These are phyloP conservation scores for Sebastes kiyomatsui DNA, from an alignment of 2,797 vertebrate genomes.

Conservation along the genomic window DNA sequence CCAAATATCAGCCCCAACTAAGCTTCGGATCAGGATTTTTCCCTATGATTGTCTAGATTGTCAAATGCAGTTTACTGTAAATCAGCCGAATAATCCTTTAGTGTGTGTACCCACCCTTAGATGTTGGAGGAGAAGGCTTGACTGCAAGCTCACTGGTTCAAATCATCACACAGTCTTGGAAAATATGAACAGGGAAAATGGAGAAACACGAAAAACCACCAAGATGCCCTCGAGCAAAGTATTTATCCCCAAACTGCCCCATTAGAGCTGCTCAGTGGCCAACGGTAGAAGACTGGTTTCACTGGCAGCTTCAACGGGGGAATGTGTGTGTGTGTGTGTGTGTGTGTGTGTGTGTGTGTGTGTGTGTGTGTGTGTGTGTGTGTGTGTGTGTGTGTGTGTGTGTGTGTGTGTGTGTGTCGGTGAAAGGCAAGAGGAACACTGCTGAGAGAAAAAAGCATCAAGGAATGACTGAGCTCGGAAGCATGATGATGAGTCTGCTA, in stretches of 20 bases:
- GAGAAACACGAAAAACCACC: slow-evolving; percentile 65
- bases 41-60: slow-evolving; percentile 41
- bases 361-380: slow-evolving; percentile 5
- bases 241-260: slow-evolving; percentile 65
- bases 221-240: slow-evolving; percentile 65
- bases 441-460: slow-evolving; percentile 11
- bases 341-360: slow-evolving; percentile 1
- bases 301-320: slow-evolving; percentile 38
- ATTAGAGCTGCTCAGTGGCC: slow-evolving; percentile 55
- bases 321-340: slow-evolving; percentile 15
- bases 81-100: slow-evolving; percentile 59
- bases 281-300: slow-evolving; percentile 46
- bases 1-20: slow-evolving; percentile 40
- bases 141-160: slow-evolving; percentile 56
- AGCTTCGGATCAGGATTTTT: slow-evolving; percentile 58
- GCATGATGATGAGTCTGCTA: slow-evolving; percentile 1
- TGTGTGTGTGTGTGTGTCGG: slow-evolving; percentile 5
- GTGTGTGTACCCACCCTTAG: slow-evolving; percentile 39
- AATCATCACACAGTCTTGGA: slow-evolving; percentile 66
- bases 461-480: slow-evolving; percentile 5
- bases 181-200: slow-evolving; percentile 71
- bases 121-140: slow-evolving; percentile 46
- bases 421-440: slow-evolving; percentile 13
- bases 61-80: slow-evolving; percentile 55
- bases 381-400: slow-evolving; percentile 1